Evolutionary conservation across 92 coral and sea anemone genomes (phyloP), one percentile per base, ranked within the genome.

Genomic region (Parazoanthus atlanticus): DNA sequence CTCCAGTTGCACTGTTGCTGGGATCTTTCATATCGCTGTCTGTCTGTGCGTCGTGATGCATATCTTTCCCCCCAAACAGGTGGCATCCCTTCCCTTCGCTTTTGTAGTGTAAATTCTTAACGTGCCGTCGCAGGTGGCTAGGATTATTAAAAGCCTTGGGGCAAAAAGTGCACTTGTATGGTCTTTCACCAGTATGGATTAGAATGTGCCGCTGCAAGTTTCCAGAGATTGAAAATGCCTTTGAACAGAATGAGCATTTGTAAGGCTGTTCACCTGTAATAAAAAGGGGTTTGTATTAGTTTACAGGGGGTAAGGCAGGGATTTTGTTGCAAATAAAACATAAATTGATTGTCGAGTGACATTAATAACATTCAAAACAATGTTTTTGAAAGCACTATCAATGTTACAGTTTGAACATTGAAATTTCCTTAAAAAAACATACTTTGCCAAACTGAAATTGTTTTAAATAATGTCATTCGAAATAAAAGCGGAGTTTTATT

Each of bases 211-310:
- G 90, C 82, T 97, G 99, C 41, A 95, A 92, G 87, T 97, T 97
- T 26, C 99, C 99, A 19, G 99, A 97, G 56, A 97, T 97, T n/a
- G 98, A 95, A 86, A 97, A 97, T 31, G 98, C 99, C 84, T 95
- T 95, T 73, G 93, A 85, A 80, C 98, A 97, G 78, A 90, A 93
- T 41, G 93, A 93, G 78, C 99, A 97, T 56, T 94, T 92, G 64
- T 97, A 97, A 0, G 99, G 99, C 74, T 97, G 99, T 79, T 97
- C 99, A 29, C 99, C 99, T 84, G 79, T 41, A 29, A 13, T 34
- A n/a, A 25, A 1, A 17, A 70, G 0, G 40, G 5, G 7, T 5
- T 26, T 31, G n/a, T 25, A 58, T 80, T 30, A 64, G 75, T 33
- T 34, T 36, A 25, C 13, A 64, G 10, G 54, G 36, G 36, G 1